Percentiles rank a stretch among this genome's conserved stretches.
phyloP scores from a whole-genome alignment of 2,113 vertebrate species.

The Athene noctua region DNA sequence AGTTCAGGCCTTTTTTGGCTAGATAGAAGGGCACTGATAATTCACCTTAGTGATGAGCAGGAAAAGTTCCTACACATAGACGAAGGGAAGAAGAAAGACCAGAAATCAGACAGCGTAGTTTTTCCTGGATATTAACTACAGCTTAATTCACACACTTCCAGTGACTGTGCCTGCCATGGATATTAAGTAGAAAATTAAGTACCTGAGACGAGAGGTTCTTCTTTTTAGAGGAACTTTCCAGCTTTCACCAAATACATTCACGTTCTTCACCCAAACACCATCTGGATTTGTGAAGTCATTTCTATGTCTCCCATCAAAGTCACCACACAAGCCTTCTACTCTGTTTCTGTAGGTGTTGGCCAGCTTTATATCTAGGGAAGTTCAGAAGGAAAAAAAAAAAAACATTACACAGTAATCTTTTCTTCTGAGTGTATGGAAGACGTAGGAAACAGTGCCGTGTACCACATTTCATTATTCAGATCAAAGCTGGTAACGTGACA shows the following conservation, averaged over 20 bases:
- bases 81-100: background rate
- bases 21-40: background rate
- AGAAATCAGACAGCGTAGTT: background rate
- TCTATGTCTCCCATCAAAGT: constrained; percentile 73
- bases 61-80: background rate
- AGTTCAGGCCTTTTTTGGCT: background rate
- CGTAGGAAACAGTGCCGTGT: background rate
- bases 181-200: background rate
- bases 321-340: constrained; percentile 81
- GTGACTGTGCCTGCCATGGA: background rate
- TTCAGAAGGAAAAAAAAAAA: background rate
- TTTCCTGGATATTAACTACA: background rate
- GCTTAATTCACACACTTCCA: background rate
- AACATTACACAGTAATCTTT: background rate
- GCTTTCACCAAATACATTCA: constrained; percentile 78
- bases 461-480: background rate
- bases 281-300: constrained; percentile 79
- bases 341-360: constrained; percentile 72
- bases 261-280: constrained; percentile 55
- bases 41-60: background rate
- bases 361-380: constrained; percentile 74
- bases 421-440: background rate
- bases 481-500: background rate
- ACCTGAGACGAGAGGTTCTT: constrained; percentile 47
- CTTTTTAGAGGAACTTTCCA: constrained; percentile 73